Conservation (phyloP, 2,797 vertebrate genomes). For the Crenichthys baileyi region DNA sequence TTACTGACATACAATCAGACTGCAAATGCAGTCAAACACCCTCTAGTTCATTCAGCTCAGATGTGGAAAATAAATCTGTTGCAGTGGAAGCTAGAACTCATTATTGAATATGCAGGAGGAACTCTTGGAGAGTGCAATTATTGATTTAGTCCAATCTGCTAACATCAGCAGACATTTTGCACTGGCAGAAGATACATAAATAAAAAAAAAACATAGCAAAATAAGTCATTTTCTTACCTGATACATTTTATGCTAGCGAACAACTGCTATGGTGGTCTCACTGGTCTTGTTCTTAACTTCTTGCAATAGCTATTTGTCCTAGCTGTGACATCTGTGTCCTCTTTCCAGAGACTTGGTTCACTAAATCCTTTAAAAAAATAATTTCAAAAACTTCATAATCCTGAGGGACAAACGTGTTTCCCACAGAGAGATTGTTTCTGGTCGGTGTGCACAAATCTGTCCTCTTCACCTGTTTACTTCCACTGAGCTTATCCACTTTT, state of each 20-base stretch:
- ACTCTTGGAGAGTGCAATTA: background rate
- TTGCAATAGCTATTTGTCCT: background rate
- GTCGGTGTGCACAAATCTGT: background rate
- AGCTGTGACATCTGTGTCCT: background rate
- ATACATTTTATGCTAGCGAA: background rate
- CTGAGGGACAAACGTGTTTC: background rate
- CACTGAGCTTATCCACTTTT: background rate
- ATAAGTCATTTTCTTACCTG: background rate
- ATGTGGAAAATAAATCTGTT: background rate
- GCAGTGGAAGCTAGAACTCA: background rate
- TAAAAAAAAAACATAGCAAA: background rate
- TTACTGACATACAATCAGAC: background rate
- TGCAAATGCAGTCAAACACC: background rate
- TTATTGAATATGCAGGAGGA: background rate
- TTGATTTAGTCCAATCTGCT: background rate
- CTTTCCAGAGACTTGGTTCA: background rate
- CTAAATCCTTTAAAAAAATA: background rate
- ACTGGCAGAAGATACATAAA: background rate
- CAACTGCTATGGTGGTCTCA: background rate
- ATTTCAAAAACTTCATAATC: background rate
- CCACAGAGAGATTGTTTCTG: background rate
- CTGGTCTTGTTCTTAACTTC: background rate
- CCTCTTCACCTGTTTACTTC: background rate
- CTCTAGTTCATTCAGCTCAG: background rate
- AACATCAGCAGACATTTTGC: background rate